Conservation (phyloP, 2,797 vertebrate species). For the Eulemur albifrons region DNA sequence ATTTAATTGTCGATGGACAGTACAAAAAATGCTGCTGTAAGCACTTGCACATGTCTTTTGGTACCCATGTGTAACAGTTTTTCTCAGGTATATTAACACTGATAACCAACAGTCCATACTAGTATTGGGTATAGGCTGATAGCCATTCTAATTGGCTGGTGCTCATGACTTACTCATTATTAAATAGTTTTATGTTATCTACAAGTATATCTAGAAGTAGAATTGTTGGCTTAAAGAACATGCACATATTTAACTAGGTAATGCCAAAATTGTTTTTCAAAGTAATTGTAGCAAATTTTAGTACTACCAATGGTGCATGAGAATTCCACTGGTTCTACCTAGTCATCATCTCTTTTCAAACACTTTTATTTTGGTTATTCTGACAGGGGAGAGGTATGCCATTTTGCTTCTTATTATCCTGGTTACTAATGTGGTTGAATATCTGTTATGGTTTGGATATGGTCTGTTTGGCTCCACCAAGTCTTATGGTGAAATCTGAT, state of each 20-base stretch:
- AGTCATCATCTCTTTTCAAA: not conserved
- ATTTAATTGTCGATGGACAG: not conserved
- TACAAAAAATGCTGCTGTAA: not conserved
- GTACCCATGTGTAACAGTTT: not conserved
- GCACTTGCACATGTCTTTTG: not conserved
- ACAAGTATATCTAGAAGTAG: not conserved
- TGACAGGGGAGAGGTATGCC: not conserved
- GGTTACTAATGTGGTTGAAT: not conserved
- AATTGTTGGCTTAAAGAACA: slow-evolving; percentile 14
- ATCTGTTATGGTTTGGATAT: not conserved
- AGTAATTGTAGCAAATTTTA: not conserved
- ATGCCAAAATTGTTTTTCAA: not conserved
- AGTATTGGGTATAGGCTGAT: not conserved
- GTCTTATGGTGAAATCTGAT: not conserved
- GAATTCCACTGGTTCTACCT: not conserved
- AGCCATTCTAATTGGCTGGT: not conserved
- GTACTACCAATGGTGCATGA: not conserved
- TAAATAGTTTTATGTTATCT: slow-evolving; percentile 33
- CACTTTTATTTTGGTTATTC: not conserved
- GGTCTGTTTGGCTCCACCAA: not conserved
- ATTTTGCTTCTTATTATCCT: not conserved
- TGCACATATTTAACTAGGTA: not conserved
- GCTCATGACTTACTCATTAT: not conserved
- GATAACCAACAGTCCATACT: not conserved
- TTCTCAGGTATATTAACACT: not conserved